A percentile compares a stretch with the other conserved stretches of the same genome.
Evolutionary conservation across 1,140 invertebrate genomes (phyloP).

Genomic region (Globodera rostochiensis): DNA sequence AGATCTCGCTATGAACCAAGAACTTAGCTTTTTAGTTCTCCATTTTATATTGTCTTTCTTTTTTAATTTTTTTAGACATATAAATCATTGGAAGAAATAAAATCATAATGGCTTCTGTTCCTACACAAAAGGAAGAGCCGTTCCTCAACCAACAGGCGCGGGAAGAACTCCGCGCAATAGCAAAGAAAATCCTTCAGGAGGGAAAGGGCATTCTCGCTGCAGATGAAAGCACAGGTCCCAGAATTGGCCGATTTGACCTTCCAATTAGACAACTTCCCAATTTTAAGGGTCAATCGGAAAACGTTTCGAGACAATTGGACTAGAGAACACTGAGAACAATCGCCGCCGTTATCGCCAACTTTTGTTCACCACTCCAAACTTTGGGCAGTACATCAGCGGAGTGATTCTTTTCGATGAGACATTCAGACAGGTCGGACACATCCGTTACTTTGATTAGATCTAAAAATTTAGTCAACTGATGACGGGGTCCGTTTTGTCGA

Average conservation of each 20-base stretch:
- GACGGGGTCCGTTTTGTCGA: conserved; percentile 60
- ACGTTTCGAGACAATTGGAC: conserved; percentile 66
- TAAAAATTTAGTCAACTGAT: conserved; percentile 53
- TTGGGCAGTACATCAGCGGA: conserved; percentile 56
- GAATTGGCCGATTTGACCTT: background rate
- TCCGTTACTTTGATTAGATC: background rate
- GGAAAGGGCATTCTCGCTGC: conserved; percentile 78
- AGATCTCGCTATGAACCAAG: too few species aligned
- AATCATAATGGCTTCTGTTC: too few species aligned
- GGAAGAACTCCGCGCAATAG: conserved; percentile 78
- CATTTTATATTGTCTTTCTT: too few species aligned
- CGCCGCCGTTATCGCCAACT: conserved; percentile 60
- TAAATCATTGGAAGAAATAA: too few species aligned
- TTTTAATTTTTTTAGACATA: too few species aligned
- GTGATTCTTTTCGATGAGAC: conserved; percentile 65
- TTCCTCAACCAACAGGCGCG: too few species aligned
- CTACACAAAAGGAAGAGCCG: too few species aligned
- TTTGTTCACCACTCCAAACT: conserved; percentile 55
- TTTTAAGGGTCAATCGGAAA: conserved; percentile 69
- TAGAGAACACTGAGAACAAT: conserved; percentile 70
- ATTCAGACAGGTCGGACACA: conserved; percentile 54
- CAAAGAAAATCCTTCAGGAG: conserved; percentile 82
- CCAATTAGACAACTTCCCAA: background rate
- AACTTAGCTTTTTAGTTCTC: too few species aligned
- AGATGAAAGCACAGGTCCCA: conserved; percentile 70